A percentile compares a stretch with the other conserved stretches of the same genome.
Conservation (phyloP, 2,113 vertebrate species). For the Paratilapia polleni region DNA sequence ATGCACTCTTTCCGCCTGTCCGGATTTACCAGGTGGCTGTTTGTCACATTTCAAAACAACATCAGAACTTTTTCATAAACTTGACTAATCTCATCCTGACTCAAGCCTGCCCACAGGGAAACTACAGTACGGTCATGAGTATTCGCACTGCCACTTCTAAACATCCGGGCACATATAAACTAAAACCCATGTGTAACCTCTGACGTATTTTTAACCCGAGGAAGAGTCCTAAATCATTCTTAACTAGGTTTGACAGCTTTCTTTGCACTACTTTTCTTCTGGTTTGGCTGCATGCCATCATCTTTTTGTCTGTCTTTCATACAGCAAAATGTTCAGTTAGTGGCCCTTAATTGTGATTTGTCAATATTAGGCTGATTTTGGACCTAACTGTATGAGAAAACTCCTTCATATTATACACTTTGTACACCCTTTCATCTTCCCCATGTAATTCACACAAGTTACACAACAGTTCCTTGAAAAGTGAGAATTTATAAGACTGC, state of each 20-base stretch:
- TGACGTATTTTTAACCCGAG: background rate
- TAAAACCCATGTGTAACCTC: background rate
- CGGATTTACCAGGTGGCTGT: background rate
- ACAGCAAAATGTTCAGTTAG: background rate
- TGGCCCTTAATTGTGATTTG: background rate
- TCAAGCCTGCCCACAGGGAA: background rate
- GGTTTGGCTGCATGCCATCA: background rate
- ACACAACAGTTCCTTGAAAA: background rate
- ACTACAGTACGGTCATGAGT: background rate
- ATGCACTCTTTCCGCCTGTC: background rate
- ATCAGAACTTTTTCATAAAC: constrained; percentile 12
- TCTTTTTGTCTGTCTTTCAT: background rate
- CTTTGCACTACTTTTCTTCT: background rate
- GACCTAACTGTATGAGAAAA: background rate
- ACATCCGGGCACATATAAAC: background rate
- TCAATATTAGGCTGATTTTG: background rate
- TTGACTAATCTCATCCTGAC: constrained; percentile 18
- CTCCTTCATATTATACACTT: background rate
- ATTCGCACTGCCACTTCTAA: background rate
- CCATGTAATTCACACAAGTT: background rate
- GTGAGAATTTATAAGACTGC: background rate
- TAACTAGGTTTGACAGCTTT: background rate
- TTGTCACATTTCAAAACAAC: constrained; percentile 32
- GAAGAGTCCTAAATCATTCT: background rate
- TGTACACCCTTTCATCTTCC: background rate